Base-by-base conservation (phyloP, 1,140 invertebrate genomes). In the Aphelinus certus region DNA sequence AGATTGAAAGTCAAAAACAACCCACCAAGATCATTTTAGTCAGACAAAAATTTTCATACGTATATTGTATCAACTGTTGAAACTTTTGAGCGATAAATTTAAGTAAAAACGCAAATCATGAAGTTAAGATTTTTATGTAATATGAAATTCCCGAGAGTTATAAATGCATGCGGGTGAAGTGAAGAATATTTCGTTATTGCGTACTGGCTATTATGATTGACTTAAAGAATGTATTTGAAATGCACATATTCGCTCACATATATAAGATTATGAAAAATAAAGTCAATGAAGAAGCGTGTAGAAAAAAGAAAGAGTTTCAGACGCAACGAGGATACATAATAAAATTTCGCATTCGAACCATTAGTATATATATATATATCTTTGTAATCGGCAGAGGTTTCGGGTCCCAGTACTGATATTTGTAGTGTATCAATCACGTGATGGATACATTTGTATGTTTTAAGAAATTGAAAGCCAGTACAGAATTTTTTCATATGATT, bases 271-370 rank as follows among this genome's bases (percentile, higher is more conserved):
- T n/a, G 56, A 57, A 48, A 61, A 65, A 45, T 56, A 60, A 73
- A 77, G 48, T 67, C 73, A 70, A 45, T 47, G 49, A 53, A 71
- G 56, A 63, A 26, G 60, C n/a, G 51, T 58, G 62, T 53, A 49
- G 9, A 76, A 69, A 73, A 66, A 48, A 63, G 68, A 26, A 26
- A 26, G 26, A 26, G 26, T 26, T 26, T 26, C n/a, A 76, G 57
- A 73, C 64, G 58, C 67, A 71, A 75, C 56, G 67, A 75, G 73
- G 65, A 67, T 68, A 71, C 66, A 61, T 47, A 66, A 71, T 76
- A 76, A 49, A 76, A 49, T 71, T 62, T 71, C 75, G 55, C 68
- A 76, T 76, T 76, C 71, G 71, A 76, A 72, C 68, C 68, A 68
- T 51, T 67, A 71, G 67, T 68, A 43, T 26, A 26, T 26, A 26